Evolutionary conservation across 1,140 invertebrate genomes (phyloP), one percentile per base, ranked within the genome.

Genomic region (Cecropterus lyciades): DNA sequence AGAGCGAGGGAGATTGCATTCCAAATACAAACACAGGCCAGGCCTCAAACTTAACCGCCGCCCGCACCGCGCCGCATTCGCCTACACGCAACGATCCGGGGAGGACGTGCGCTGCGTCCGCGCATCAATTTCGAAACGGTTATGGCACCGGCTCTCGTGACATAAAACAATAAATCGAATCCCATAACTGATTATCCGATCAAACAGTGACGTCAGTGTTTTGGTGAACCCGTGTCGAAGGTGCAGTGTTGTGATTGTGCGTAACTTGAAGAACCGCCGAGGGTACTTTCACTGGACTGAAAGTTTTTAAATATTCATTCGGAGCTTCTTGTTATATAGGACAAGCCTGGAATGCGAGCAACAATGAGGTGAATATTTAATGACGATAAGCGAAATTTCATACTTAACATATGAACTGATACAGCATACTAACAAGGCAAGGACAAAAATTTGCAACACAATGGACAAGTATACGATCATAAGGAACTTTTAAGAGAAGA

Each of bases 221-320:
- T 72, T 73, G 52, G 67, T 79, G 73, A 60, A 72, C 51, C 65
- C 56, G 59, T 72, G 68, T 75, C 68, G 65, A 71, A 56, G 65
- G 82, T 85, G 85, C 55, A 73, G 81, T 83, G 81, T 71, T 76
- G 80, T 85, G 82, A 57, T 74, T 79, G 80, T 89, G 83, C 73
- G 73, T 74, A 72, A 75, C 60, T 65, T 52, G 73, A 88, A 85
- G 83, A 81, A 77, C 80, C 70, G 67, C 89, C 89, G 85, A 89
- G 80, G 79, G 82, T 85, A 88, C 89, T 91, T 91, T 91, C 89
- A 91, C 89, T 91, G 80, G 87, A 84, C 83, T 91, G 89, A 91
- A 91, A 91, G 89, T 89, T 80, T 77, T 77, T 80, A 78, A 82
- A 83, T 76, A 82, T 83, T 87, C 81, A 88, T 85, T 85, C 89